A percentile compares a stretch with the other conserved stretches of the same genome.
Conservation (phyloP, 2,888 invertebrate species). For the Sipunculus nudus region DNA sequence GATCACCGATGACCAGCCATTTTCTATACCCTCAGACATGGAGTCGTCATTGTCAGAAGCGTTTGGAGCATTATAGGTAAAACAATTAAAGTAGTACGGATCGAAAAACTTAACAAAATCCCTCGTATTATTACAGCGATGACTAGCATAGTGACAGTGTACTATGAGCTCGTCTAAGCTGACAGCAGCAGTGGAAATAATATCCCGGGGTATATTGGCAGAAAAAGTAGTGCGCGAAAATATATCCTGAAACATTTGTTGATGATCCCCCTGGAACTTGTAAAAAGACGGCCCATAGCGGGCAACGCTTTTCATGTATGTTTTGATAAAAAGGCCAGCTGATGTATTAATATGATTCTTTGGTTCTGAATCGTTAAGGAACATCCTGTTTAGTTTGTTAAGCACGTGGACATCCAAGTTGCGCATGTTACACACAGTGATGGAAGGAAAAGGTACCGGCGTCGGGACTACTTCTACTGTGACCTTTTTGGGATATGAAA, state of each 20-base stretch:
- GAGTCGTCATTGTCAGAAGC: conserved; percentile 17
- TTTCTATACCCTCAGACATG: conserved; percentile 37
- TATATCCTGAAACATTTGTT: conserved; percentile 35
- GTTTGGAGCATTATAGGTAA: conserved; percentile 32
- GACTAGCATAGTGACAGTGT: conserved; percentile 32
- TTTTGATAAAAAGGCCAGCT: conserved; percentile 25
- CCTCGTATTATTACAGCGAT: conserved; percentile 25
- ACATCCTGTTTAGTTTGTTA: conserved; percentile 36
- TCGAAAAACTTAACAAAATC: conserved; percentile 35
- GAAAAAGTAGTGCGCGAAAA: conserved; percentile 36
- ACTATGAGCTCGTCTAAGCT: conserved; percentile 36
- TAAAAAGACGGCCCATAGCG: conserved; percentile 30
- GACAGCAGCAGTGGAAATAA: conserved; percentile 32
- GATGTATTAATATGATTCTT: conserved; percentile 30
- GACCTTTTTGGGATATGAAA: conserved; percentile 38
- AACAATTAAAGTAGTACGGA: conserved; percentile 40
- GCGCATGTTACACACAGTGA: conserved; percentile 41
- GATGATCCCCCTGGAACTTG: conserved; percentile 26
- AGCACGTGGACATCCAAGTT: conserved; percentile 39
- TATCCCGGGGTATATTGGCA: conserved; percentile 30
- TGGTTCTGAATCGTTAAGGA: conserved; percentile 30
- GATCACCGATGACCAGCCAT: conserved; percentile 38
- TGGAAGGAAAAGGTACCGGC: conserved; percentile 39
- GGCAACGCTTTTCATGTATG: conserved; percentile 33
- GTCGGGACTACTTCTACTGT: conserved; percentile 40